phyloP scores from a whole-genome alignment of 2,113 vertebrate species.

The Chionodraco myersi region DNA sequence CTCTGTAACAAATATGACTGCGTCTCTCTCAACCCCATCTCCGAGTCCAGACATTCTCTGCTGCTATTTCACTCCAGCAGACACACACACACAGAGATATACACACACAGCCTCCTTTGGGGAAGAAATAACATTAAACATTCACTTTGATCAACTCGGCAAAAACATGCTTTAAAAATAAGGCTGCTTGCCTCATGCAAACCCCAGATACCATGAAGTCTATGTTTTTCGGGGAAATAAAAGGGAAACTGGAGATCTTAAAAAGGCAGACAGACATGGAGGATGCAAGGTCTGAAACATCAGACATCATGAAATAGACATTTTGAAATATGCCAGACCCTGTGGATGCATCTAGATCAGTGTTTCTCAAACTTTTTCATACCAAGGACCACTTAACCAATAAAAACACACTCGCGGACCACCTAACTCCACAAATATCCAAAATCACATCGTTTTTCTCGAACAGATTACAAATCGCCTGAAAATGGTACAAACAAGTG shows the following conservation, averaged over 20 bases:
- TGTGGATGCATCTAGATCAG: constrained; percentile 16
- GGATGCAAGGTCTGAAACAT: neutral
- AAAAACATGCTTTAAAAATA: constrained; percentile 24
- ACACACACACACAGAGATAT: neutral
- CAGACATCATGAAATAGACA: constrained; percentile 33
- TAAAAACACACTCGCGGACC: no score
- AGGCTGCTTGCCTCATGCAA: constrained; percentile 6
- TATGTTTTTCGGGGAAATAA: neutral
- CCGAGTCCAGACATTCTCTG: constrained; percentile 26
- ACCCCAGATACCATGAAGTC: neutral
- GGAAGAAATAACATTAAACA: constrained; percentile 41
- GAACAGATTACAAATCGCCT: no score
- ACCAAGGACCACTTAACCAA: no score
- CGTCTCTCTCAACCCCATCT: constrained; percentile 34
- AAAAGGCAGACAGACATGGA: neutral
- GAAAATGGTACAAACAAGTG: no score
- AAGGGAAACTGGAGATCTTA: neutral
- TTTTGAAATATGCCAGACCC: constrained; percentile 15
- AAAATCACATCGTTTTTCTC: no score
- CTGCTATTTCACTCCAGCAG: neutral
- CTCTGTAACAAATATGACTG: constrained; percentile 26
- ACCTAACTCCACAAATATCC: no score
- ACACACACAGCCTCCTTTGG: neutral
- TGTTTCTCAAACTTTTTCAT: no score
- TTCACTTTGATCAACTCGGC: constrained; percentile 38